These are phyloP conservation scores for Choloepus hoffmanni DNA, from an alignment of 2,113 vertebrate species.

Conservation along the genomic window DNA sequence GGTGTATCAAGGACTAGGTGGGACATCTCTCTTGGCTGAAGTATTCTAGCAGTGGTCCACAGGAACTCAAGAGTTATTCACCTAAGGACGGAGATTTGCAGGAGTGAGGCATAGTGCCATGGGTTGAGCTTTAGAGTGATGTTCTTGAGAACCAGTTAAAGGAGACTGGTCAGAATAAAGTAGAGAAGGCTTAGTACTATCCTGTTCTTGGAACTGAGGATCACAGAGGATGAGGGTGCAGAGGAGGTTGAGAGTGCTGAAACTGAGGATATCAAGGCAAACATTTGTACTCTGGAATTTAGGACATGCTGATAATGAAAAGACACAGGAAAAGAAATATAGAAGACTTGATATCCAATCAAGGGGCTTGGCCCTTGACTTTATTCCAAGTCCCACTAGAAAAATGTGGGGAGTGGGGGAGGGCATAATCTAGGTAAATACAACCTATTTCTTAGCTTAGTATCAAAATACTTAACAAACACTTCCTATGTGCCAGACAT, in stretches of 20 bases:
- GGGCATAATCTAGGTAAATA: neutral
- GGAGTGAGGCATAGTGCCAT: neutral
- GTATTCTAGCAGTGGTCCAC: neutral
- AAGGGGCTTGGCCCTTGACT: neutral
- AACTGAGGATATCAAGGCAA: neutral
- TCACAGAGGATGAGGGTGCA: neutral
- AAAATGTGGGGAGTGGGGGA: neutral
- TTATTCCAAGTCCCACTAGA: neutral
- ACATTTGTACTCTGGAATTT: neutral
- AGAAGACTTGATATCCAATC: neutral
- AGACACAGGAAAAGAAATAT: neutral
- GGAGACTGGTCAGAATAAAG: neutral
- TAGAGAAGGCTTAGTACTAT: neutral
- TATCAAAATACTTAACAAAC: neutral
- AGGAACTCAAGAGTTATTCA: neutral
- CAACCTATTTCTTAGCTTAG: neutral
- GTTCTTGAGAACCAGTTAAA: neutral
- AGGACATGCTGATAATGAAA: neutral
- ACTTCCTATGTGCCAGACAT: neutral
- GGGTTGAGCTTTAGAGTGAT: neutral
- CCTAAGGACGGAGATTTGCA: neutral
- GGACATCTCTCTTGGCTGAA: neutral
- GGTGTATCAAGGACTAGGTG: neutral
- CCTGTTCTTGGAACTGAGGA: neutral
- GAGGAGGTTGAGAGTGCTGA: neutral